Base-by-base conservation (phyloP, 2,113 vertebrate species). In the Anarrhichthys ocellatus region DNA sequence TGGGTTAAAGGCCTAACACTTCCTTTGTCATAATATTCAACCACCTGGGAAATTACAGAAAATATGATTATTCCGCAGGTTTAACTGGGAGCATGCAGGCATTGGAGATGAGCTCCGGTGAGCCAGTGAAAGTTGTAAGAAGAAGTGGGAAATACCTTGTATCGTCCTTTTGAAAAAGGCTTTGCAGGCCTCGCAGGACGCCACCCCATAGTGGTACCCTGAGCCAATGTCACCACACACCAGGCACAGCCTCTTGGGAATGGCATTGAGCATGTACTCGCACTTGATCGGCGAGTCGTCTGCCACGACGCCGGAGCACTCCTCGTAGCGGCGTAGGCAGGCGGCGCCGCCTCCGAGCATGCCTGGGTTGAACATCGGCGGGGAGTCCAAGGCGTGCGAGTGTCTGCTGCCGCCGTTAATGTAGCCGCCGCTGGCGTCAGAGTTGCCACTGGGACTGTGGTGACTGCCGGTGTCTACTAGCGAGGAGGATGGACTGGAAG, bases 121-220 rank as follows among this genome's bases (percentile, higher is more conserved):
- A 86, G 58, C 46, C 42, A 62, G 27, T 59, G 52, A 77, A 64
- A 78, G 65, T 17, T 62, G 36, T 76, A 68, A 76, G 61, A 62
- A 44, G 67, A 82, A 20, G 29, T 5, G 80, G 52, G 10, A 85
- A 87, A 66, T 97, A 99, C 98, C 98, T 99, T 99, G 98, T 95
- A 99, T 99, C 66, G 98, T 99, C 84, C 98, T 96, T 94, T 99
- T 99, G 96, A 99, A 99, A 93, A 99, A 99, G 44, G 98, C 98
- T 94, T 99, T 99, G 95, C 98, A 99, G 0, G 98, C 98, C 92
- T 99, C 98, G 13, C 98, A 99, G 93, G 98, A 99, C 58, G 98
- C 98, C 92, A 99, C 98, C 0, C 98, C 98, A 0, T 99, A 99
- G 95, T 99, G 98, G 90, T 99, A 99, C 36, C 98, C 98, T 1